Evolutionary conservation across 2,888 invertebrate genomes (phyloP).

Genomic region (Meiosimyza decipiens): DNA sequence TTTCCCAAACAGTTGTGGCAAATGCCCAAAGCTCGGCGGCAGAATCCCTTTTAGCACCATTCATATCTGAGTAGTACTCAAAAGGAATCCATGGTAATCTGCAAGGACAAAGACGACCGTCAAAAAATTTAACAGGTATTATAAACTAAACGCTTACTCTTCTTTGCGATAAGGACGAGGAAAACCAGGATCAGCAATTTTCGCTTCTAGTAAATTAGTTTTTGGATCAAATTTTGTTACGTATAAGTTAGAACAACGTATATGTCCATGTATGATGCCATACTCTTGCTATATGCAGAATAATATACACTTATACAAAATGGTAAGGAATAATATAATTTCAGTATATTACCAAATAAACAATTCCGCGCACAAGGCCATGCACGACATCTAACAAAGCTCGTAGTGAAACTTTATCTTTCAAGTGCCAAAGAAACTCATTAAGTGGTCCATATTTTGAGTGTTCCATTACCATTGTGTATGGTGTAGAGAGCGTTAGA

Average conservation of each 20-base stretch:
- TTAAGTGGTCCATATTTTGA: constrained; percentile 83
- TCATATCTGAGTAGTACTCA: constrained; percentile 80
- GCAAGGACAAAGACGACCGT: constrained; percentile 25
- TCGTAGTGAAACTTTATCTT: constrained; percentile 71
- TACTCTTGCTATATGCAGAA: constrained; percentile 74
- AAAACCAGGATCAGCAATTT: constrained; percentile 86
- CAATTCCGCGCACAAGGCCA: constrained; percentile 84
- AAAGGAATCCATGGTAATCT: constrained; percentile 92
- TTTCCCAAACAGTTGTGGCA: constrained; percentile 92
- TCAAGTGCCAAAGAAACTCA: constrained; percentile 66
- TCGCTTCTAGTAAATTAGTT: constrained; percentile 76
- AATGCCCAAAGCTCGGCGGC: constrained; percentile 91
- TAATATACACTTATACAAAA: constrained; percentile 19
- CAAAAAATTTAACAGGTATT: background rate
- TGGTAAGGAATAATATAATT: constrained; percentile 8
- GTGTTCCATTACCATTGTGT: constrained; percentile 85
- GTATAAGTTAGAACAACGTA: constrained; percentile 84
- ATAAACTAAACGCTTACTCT: constrained; percentile 70
- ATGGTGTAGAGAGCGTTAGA: constrained; percentile 79
- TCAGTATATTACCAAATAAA: constrained; percentile 77
- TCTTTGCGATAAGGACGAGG: constrained; percentile 70
- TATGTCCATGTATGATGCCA: constrained; percentile 84
- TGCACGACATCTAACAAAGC: constrained; percentile 86
- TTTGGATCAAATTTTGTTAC: constrained; percentile 78
- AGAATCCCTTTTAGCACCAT: constrained; percentile 73